A percentile compares a stretch with the other conserved stretches of the same genome.
Evolutionary conservation across 2,797 vertebrate species (phyloP).

Genomic region (Scyliorhinus canicula): DNA sequence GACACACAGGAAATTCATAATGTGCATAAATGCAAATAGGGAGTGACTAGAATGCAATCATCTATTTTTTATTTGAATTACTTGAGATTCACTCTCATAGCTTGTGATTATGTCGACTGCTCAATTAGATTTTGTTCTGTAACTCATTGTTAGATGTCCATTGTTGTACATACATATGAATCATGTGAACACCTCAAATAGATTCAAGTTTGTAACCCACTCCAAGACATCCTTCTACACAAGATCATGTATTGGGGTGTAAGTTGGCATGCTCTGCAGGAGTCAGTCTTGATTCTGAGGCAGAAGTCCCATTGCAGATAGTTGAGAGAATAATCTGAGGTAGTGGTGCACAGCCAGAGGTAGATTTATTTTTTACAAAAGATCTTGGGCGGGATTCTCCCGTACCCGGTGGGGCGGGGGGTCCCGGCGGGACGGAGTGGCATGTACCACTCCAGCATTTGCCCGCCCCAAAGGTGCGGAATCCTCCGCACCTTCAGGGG

Average conservation of each 20-base stretch:
- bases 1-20: not conserved
- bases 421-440: no score
- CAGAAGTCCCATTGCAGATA: not conserved
- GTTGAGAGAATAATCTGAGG: not conserved
- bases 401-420: no score
- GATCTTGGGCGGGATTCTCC: no score
- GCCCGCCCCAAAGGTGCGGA: no score
- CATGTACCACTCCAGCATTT: no score
- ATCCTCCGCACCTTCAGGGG: no score
- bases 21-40: not conserved
- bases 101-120: not conserved
- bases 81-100: not conserved
- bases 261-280: not conserved
- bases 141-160: not conserved
- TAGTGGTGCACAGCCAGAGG: not conserved
- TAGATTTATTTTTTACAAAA: not conserved
- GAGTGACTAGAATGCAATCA: not conserved
- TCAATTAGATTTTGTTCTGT: not conserved
- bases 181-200: not conserved
- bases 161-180: not conserved
- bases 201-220: not conserved
- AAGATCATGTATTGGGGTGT: not conserved
- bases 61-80: not conserved
- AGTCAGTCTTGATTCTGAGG: not conserved
- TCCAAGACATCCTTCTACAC: not conserved